These are phyloP conservation scores for Perca fluviatilis DNA, from an alignment of 2,113 vertebrate genomes.

Conservation along the genomic window DNA sequence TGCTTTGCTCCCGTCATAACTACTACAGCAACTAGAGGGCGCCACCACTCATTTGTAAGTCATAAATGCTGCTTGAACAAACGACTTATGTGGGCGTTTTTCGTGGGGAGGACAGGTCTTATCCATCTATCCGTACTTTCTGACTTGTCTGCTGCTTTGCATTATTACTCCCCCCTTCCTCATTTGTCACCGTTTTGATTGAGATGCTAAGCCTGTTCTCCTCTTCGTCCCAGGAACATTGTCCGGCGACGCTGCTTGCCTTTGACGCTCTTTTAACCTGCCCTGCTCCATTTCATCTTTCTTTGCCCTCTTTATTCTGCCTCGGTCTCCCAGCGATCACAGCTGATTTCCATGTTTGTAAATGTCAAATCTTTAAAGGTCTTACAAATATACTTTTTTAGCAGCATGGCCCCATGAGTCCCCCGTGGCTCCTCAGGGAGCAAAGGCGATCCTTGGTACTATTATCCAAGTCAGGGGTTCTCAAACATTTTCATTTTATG, in stretches of 20 bases:
- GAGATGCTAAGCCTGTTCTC: constrained; percentile 26
- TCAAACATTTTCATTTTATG: constrained; percentile 40
- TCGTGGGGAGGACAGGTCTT: no score
- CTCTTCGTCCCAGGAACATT: neutral
- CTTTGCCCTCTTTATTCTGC: neutral
- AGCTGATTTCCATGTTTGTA: constrained; percentile 71
- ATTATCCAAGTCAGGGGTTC: constrained; percentile 40
- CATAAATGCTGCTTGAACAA: no score
- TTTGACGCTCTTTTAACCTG: neutral
- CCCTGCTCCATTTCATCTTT: neutral
- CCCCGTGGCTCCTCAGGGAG: constrained; percentile 37
- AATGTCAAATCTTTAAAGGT: constrained; percentile 77
- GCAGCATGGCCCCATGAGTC: constrained; percentile 28
- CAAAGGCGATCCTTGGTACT: constrained; percentile 34
- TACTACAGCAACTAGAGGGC: no score
- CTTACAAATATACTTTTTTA: constrained; percentile 58
- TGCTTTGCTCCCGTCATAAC: no score
- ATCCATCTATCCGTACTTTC: neutral
- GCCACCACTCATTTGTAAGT: no score
- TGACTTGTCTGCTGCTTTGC: neutral
- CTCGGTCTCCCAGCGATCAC: constrained; percentile 25
- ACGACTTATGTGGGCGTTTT: no score
- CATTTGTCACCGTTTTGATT: constrained; percentile 53
- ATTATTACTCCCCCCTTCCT: neutral
- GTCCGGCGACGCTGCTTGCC: neutral